Percentiles rank a stretch among this genome's conserved stretches.
Conservation (phyloP, 2,888 invertebrate species). For the Pachycephus smyrnensis region DNA sequence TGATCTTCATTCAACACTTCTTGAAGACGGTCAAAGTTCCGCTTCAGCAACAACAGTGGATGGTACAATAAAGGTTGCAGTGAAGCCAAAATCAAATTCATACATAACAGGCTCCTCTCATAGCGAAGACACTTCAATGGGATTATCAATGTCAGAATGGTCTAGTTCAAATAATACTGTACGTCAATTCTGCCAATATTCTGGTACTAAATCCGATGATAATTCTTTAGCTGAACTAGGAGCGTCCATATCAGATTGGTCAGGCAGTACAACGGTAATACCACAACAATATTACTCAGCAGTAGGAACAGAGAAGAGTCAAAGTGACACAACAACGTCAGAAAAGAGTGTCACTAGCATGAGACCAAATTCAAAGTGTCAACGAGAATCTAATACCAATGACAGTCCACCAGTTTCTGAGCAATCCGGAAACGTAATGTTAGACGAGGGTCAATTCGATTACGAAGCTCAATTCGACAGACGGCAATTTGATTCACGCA, state of each 20-base stretch:
- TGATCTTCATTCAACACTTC: slow-evolving; percentile 66
- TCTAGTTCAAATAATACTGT: slow-evolving; percentile 89
- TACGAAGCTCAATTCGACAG: slow-evolving; percentile 10
- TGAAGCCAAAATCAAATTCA: slow-evolving; percentile 81
- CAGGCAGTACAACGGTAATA: slow-evolving; percentile 81
- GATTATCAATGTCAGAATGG: slow-evolving; percentile 88
- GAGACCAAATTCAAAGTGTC: slow-evolving; percentile 61
- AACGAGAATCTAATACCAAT: slow-evolving; percentile 21
- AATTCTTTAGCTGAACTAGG: slow-evolving; percentile 80
- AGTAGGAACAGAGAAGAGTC: slow-evolving; percentile 54
- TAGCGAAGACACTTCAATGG: slow-evolving; percentile 89
- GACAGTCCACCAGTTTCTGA: slow-evolving; percentile 21
- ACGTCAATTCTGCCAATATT: slow-evolving; percentile 74
- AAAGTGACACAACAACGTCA: slow-evolving; percentile 62
- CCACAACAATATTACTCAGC: slow-evolving; percentile 68
- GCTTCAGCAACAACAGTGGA: slow-evolving; percentile 79
- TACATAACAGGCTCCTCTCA: slow-evolving; percentile 80
- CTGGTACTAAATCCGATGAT: slow-evolving; percentile 84
- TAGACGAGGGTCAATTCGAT: slow-evolving; percentile 13
- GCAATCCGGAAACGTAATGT: neutral
- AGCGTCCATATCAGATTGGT: slow-evolving; percentile 87
- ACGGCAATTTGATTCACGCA: slow-evolving; percentile 11
- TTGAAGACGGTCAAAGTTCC: slow-evolving; percentile 63
- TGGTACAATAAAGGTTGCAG: slow-evolving; percentile 83
- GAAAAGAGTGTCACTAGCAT: slow-evolving; percentile 61